These are phyloP conservation scores for Falco punctatus DNA, from an alignment of 2,113 vertebrate species.

Conservation along the genomic window DNA sequence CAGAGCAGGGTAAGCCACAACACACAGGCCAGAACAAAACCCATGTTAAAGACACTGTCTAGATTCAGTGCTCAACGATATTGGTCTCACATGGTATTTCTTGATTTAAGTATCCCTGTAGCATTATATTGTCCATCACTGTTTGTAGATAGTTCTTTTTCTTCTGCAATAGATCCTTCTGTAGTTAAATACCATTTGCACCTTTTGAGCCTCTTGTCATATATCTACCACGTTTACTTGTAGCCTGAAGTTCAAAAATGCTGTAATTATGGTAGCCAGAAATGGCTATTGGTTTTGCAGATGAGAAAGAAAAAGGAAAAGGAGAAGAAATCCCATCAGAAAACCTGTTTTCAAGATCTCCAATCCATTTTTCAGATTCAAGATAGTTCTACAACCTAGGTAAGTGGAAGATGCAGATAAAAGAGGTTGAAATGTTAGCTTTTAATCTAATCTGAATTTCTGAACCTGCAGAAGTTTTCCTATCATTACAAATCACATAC, in stretches of 20 bases:
- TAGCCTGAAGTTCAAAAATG: background rate
- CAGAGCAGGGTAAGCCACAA: background rate
- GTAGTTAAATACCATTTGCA: background rate
- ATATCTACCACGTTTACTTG: background rate
- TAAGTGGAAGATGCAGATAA: background rate
- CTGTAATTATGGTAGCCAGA: background rate
- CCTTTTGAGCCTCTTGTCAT: background rate
- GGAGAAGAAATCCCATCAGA: background rate
- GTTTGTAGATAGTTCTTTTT: background rate
- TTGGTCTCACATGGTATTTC: background rate
- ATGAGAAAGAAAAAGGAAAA: background rate
- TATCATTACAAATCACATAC: background rate
- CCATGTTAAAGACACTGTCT: accelerated
- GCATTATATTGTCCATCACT: background rate
- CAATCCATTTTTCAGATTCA: background rate
- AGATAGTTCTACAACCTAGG: background rate
- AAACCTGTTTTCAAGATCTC: background rate
- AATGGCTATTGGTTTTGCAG: background rate
- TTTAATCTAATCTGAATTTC: background rate
- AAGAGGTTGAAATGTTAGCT: background rate
- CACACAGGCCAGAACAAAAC: background rate
- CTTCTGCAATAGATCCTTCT: background rate
- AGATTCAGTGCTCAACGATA: background rate
- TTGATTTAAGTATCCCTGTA: background rate
- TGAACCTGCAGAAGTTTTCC: background rate